These are phyloP conservation scores for Lypha dubia DNA, from an alignment of 2,888 invertebrate species.

Conservation along the genomic window DNA sequence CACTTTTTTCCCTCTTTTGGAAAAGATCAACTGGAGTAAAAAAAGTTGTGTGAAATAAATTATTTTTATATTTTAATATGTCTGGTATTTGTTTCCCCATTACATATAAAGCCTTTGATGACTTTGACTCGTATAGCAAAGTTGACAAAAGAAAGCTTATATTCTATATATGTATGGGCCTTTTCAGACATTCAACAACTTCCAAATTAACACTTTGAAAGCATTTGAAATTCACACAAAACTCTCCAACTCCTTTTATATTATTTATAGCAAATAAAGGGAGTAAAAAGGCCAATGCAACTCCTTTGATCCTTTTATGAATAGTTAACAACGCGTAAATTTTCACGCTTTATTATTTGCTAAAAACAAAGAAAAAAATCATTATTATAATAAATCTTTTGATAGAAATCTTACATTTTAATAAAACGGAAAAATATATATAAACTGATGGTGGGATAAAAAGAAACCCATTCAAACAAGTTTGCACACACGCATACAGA, in stretches of 20 bases:
- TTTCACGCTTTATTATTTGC: constrained; percentile 67
- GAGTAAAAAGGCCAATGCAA: constrained; percentile 60
- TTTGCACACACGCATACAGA: not conserved
- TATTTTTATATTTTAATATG: constrained; percentile 27
- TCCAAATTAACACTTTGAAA: constrained; percentile 72
- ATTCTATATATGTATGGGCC: too few species aligned
- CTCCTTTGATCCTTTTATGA: constrained; percentile 67
- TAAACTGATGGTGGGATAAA: constrained; percentile 41
- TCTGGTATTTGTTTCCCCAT: not conserved
- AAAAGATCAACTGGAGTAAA: not conserved
- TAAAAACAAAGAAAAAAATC: constrained; percentile 33
- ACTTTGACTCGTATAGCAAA: not conserved
- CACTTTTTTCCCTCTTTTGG: constrained; percentile 16
- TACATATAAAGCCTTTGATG: constrained; percentile 51
- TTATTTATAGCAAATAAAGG: not conserved
- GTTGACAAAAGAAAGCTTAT: constrained; percentile 29
- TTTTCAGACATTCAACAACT: constrained; percentile 63
- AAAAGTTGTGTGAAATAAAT: constrained; percentile 22
- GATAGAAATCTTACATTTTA: constrained; percentile 39
- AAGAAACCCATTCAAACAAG: constrained; percentile 1
- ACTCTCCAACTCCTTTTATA: not conserved
- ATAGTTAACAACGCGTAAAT: constrained; percentile 71
- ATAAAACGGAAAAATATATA: constrained; percentile 6
- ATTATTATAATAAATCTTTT: constrained; percentile 35
- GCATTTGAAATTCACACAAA: constrained; percentile 49